Conservation (phyloP, 2,888 invertebrate genomes). For the Nycteola revayana region DNA sequence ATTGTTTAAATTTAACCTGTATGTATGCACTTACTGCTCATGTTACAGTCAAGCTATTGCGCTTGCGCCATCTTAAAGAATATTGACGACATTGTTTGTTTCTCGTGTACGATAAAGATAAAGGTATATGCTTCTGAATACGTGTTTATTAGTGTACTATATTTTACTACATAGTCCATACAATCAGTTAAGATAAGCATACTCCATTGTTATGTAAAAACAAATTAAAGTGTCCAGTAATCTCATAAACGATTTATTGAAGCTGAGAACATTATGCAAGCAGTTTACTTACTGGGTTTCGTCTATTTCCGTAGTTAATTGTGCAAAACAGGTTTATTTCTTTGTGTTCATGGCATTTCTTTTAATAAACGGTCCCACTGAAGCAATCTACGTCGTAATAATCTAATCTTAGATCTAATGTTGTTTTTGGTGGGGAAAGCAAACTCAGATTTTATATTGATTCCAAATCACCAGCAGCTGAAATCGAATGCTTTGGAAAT, state of each 20-base stretch:
- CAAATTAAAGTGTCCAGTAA: not conserved
- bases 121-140: no score
- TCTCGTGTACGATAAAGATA: no score
- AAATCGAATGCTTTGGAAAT: no score
- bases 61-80: no score
- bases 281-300: conserved; percentile 19
- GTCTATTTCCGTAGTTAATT: conserved; percentile 32
- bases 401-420: conserved; percentile 51
- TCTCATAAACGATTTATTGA: conserved; percentile 15
- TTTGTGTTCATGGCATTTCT: conserved; percentile 18
- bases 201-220: no score
- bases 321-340: conserved; percentile 31
- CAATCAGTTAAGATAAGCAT: no score
- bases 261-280: conserved; percentile 9
- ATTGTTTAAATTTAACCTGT: no score
- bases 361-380: conserved; percentile 19
- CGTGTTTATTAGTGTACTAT: no score
- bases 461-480: conserved; percentile 20
- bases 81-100: no score
- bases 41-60: no score
- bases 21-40: no score
- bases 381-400: conserved; percentile 29
- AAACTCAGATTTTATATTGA: conserved; percentile 40
- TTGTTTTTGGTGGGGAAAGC: conserved; percentile 47
- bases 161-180: no score